Evolutionary conservation across 2,113 vertebrate genomes (phyloP).

Genomic region (Arvicanthis niloticus): DNA sequence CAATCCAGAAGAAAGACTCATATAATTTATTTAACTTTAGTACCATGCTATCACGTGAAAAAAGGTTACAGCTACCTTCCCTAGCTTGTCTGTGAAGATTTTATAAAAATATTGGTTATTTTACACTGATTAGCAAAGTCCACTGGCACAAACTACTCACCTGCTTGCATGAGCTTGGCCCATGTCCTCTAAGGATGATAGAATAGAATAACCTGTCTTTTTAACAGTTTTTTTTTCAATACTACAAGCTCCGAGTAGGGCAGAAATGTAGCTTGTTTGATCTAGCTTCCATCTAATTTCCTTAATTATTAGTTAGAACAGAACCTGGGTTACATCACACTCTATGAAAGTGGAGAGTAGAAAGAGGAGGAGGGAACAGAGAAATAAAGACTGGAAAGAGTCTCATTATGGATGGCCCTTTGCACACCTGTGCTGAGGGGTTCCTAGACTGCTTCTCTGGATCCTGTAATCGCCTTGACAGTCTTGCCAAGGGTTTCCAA

Average conservation of each 20-base stretch:
- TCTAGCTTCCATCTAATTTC: not conserved
- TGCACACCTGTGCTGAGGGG: not conserved
- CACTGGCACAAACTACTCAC: not conserved
- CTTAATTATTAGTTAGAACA: not conserved
- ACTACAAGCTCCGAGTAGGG: not conserved
- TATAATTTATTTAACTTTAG: constrained; percentile 45
- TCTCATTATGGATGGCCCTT: not conserved
- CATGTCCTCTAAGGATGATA: not conserved
- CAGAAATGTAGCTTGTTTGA: not conserved
- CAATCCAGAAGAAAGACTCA: not conserved
- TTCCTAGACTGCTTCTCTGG: not conserved
- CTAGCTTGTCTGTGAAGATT: not conserved
- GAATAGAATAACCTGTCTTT: not conserved
- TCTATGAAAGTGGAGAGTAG: not conserved
- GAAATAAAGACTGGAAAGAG: not conserved
- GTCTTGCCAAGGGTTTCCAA: not conserved
- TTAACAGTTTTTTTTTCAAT: not conserved
- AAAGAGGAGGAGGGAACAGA: not conserved
- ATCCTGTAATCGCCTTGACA: not conserved
- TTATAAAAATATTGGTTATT: not conserved
- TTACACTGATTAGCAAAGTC: not conserved
- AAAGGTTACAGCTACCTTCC: not conserved
- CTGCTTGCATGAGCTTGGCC: not conserved
- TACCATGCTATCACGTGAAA: not conserved
- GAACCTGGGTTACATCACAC: not conserved